Base-by-base conservation (phyloP, 2,797 vertebrate genomes). In the Novumbra hubbsi region DNA sequence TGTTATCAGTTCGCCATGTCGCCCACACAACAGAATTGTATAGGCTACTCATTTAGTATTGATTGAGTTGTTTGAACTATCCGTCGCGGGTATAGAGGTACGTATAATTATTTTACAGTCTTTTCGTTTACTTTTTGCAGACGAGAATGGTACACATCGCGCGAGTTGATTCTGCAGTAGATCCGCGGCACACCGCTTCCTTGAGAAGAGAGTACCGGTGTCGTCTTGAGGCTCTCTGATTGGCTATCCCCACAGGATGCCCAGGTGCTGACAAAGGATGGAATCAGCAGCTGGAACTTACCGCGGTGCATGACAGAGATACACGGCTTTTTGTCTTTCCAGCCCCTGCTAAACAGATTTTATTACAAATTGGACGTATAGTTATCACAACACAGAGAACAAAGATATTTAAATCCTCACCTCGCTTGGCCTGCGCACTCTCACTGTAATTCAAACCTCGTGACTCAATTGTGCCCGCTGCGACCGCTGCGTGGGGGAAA, bases 371-470 rank as follows among this genome's bases (percentile, higher is more conserved):
- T 55, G 50, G 19, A 17, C 19, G 19, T 17, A 55, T 6, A 55
- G n/a, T 55, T n/a, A 55, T n/a, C 50, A 57, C 64, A 73, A 76
- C 81, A 68, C 77, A 77, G 83, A 81, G 76, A 83, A 76, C 50
- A 49, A 48, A 30, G 15, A 50, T 69, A 63, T 77, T 77, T 86
- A 84, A 80, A 80, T 77, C 78, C 79, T 84, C 84, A 88, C 88
- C 85, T 86, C 88, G 48, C 83, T 83, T 76, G 17, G 70, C 69
- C 45, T 73, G 78, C 82, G 50, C 71, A 73, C 82, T 73, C 73
- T 77, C 52, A 55, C 60, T 63, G 32, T 91, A 91, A 90, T 91
- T 84, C 90, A 87, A 90, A 90, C 90, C 91, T 84, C 90, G 90
- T 92, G 91, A 92, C 89, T 89, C 89, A 87, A 78, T 72, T 5